Evolutionary conservation across 2,888 invertebrate genomes (phyloP), one percentile per base, ranked within the genome.

Genomic region (Lucinisca nassula): DNA sequence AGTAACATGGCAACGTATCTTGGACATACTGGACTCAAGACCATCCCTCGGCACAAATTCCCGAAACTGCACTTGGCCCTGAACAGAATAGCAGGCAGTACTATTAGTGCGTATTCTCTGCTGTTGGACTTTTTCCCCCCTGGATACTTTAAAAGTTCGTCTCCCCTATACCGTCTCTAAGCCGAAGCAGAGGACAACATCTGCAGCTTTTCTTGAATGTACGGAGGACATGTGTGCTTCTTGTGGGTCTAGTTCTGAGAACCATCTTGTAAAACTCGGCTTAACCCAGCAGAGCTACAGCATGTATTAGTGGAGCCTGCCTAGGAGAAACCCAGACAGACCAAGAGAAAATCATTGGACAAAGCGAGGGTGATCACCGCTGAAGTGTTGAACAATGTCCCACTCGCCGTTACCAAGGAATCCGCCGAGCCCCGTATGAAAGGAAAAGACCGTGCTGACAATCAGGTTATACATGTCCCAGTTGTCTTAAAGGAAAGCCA

Each of bases 41-140:
- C 72, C 3, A 37, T 72, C 38, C 72, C 72, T 37, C 72, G 72
- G 1, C 72, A 72, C 72, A 72, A 72, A 17, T 72, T 72, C 12
- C 67, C 67, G 30, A 12, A 67, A 27, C 3, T 67, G 17, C 67
- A 67, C 14, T 67, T 67, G 12, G 67, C 27, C 3, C 30, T 67
- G 27, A 67, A 27, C 67, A 67, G 17, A 67, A 67, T 67, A 6
- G 30, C 67, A 6, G 27, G 27, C 3, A 8, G 27, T 27, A 27
- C 2, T 27, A 67, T 67, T 17, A 32, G 30, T 17, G 37, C 72
- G 37, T 37, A n/a, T 72, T 72, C 21, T 37, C 12, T 21, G 32
- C 72, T 8, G 38, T 38, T 3, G 72, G 38, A 8, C 32, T 72
- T 38, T 72, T 3, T 72, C n/a, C n/a, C 72, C 72, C 3, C 8